A percentile compares a stretch with the other conserved stretches of the same genome.
These are phyloP conservation scores for Hippocampus zosterae DNA, from an alignment of 2,113 vertebrate genomes.

Conservation along the genomic window DNA sequence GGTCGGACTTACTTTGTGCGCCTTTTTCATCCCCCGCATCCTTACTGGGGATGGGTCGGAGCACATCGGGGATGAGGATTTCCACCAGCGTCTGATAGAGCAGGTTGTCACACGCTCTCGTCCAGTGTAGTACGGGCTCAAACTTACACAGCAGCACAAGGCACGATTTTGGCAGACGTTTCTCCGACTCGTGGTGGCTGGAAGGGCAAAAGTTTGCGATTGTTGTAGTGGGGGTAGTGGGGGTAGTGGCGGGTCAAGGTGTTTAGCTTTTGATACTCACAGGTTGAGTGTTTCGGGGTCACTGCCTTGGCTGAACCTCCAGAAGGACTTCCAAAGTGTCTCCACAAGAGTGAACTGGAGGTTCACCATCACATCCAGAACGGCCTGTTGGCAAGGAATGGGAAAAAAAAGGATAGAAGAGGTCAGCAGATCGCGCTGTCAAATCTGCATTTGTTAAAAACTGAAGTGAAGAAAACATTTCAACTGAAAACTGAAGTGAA, in stretches of 20 bases:
- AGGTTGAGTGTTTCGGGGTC: slow-evolving; percentile 73
- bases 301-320: slow-evolving; percentile 82
- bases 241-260: background rate
- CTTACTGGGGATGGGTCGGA: slow-evolving; percentile 91
- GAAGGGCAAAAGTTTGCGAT: background rate
- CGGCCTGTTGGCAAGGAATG: slow-evolving; percentile 67
- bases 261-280: slow-evolving; percentile 65
- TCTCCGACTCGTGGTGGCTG: slow-evolving; percentile 85
- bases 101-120: slow-evolving; percentile 82
- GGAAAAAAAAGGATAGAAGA: background rate
- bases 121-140: slow-evolving; percentile 84
- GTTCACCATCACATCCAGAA: slow-evolving; percentile 89
- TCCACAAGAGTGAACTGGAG: slow-evolving; percentile 89
- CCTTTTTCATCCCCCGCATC: slow-evolving; percentile 1
- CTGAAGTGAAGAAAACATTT: background rate
- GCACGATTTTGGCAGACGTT: slow-evolving; percentile 82
- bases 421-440: background rate
- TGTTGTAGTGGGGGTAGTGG: background rate
- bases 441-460: background rate
- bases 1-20: background rate
- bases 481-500: background rate
- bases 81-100: slow-evolving; percentile 91
- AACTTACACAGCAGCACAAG: slow-evolving; percentile 87
- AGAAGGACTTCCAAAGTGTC: slow-evolving; percentile 90
- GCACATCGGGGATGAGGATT: slow-evolving; percentile 85